These are phyloP conservation scores for Euzophera pinguis DNA, from an alignment of 2,888 invertebrate genomes.

Conservation along the genomic window DNA sequence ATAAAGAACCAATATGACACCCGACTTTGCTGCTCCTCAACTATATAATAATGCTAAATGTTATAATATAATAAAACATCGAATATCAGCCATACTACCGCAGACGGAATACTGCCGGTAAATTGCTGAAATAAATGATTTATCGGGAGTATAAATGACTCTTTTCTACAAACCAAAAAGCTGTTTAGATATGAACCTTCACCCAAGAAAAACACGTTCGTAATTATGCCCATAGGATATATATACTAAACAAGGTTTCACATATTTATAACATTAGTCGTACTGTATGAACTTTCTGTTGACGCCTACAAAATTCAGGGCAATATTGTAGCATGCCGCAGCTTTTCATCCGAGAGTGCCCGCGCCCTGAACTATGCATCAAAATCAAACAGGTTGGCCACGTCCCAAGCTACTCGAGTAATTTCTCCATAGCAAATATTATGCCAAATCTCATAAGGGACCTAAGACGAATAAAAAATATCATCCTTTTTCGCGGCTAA, in stretches of 20 bases:
- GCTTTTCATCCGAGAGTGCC: slow-evolving; percentile 47
- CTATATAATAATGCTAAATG: too few species aligned
- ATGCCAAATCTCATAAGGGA: slow-evolving; percentile 62
- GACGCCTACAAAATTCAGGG: slow-evolving; percentile 24
- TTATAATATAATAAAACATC: too few species aligned
- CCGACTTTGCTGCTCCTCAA: too few species aligned
- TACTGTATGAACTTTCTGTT: slow-evolving; percentile 19
- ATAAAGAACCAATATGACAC: too few species aligned
- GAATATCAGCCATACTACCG: too few species aligned
- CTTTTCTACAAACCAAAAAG: too few species aligned
- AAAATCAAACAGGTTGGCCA: slow-evolving; percentile 70
- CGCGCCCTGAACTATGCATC: slow-evolving; percentile 70
- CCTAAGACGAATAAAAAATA: slow-evolving; percentile 60
- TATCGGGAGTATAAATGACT: too few species aligned
- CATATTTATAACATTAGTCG: slow-evolving; percentile 17
- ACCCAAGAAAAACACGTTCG: not conserved
- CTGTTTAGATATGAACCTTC: too few species aligned
- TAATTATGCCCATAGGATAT: not conserved
- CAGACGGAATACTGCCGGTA: too few species aligned
- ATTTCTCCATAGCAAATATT: slow-evolving; percentile 73
- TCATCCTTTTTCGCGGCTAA: slow-evolving; percentile 40
- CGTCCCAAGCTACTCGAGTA: slow-evolving; percentile 55
- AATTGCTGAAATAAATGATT: too few species aligned
- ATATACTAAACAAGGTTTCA: slow-evolving; percentile 5
- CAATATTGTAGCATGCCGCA: slow-evolving; percentile 23